These are phyloP conservation scores for Netelia fuscicornis DNA, from an alignment of 2,888 invertebrate species.

Conservation along the genomic window DNA sequence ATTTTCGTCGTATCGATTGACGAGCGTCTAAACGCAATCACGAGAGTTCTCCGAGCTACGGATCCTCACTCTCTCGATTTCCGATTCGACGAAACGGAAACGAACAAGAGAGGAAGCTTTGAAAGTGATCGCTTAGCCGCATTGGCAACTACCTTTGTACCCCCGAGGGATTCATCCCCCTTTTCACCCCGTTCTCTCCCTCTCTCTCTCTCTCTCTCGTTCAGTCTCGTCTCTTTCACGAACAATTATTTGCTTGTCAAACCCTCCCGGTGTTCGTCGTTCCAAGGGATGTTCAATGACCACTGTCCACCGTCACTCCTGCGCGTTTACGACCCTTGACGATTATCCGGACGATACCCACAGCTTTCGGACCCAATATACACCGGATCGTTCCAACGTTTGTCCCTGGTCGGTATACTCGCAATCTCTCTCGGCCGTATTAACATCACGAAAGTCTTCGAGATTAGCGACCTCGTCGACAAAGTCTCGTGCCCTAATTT, in stretches of 20 bases:
- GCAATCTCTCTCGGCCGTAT: too few relatives aligned
- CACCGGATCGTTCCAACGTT: constrained; percentile 13
- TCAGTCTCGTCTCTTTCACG: not conserved
- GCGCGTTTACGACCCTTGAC: constrained; percentile 19
- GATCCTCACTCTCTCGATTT: not conserved
- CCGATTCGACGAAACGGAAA: constrained; percentile 14
- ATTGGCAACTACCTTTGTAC: constrained; percentile 54
- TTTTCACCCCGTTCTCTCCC: constrained; percentile 18
- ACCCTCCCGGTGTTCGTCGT: constrained; percentile 23
- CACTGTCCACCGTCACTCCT: constrained; percentile 32
- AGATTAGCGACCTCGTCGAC: too few relatives aligned
- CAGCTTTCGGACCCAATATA: constrained; percentile 11
- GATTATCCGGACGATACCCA: constrained; percentile 36
- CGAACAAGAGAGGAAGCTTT: constrained; percentile 41
- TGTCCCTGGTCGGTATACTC: constrained; percentile 39
- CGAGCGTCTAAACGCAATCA: not conserved
- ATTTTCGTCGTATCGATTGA: not conserved
- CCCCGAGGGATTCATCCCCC: constrained; percentile 55
- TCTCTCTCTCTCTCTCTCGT: constrained; percentile 28
- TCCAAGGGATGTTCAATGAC: constrained; percentile 17
- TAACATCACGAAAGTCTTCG: too few relatives aligned
- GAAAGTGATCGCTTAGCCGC: constrained; percentile 47
- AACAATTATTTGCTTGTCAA: constrained; percentile 62
- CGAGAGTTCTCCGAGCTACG: not conserved
- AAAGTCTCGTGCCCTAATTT: too few relatives aligned